Evolutionary conservation across 2,113 vertebrate species (phyloP).

Genomic region (Poeciliopsis prolifica): DNA sequence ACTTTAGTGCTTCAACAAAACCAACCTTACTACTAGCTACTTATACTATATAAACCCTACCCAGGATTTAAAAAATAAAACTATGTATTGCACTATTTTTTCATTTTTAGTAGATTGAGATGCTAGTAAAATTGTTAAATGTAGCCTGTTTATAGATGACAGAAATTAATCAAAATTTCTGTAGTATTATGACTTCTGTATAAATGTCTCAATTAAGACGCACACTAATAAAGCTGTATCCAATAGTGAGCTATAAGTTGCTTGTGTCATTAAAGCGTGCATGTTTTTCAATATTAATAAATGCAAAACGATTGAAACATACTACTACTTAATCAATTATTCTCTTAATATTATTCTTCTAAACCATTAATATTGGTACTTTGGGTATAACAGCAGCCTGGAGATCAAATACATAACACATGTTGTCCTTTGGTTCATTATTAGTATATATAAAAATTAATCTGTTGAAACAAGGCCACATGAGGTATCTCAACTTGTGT

Average conservation of each 20-base stretch:
- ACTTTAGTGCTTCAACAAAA: conserved; percentile 56
- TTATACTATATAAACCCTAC: conserved; percentile 57
- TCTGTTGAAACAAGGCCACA: conserved; percentile 53
- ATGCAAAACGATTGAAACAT: no score
- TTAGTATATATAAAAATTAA: conserved; percentile 26
- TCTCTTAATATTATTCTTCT: not conserved
- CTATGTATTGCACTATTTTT: not conserved
- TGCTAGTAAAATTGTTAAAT: no score
- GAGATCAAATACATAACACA: conserved; percentile 17
- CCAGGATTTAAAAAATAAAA: not conserved
- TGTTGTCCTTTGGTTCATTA: conserved; percentile 22
- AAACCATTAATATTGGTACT: not conserved
- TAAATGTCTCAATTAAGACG: no score
- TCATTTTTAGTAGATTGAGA: no score
- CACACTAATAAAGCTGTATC: no score
- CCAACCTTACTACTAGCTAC: conserved; percentile 5
- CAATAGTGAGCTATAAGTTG: no score
- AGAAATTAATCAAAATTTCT: no score
- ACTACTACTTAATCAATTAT: not conserved
- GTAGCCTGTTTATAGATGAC: no score
- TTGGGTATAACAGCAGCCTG: conserved; percentile 6
- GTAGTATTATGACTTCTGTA: no score
- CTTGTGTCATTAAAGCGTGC: no score
- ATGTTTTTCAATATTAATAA: no score
- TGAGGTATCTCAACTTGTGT: conserved; percentile 10